Evolutionary conservation across 2,888 invertebrate species (phyloP).

Genomic region (Watsonalla cultraria): DNA sequence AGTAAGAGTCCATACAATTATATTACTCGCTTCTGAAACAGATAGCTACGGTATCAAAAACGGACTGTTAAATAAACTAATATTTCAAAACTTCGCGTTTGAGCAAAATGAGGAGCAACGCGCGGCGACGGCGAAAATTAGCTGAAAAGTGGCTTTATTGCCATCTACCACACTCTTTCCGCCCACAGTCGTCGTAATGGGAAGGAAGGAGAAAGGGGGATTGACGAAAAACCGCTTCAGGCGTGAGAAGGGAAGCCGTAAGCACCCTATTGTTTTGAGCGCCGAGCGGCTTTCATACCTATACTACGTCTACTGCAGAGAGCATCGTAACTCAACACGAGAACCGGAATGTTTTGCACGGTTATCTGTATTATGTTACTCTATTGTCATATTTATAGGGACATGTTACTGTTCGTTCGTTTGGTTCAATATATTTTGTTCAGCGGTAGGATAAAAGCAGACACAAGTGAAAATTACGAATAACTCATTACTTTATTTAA

Average conservation of each 20-base stretch:
- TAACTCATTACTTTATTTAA: too few relatives aligned
- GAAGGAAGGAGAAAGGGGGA: constrained; percentile 38
- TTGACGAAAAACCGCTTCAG: constrained; percentile 63
- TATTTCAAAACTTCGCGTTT: constrained; percentile 38
- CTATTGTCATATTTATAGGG: too few relatives aligned
- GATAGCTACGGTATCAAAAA: neutral
- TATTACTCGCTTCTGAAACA: neutral
- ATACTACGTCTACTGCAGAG: constrained; percentile 35
- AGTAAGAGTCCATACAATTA: neutral
- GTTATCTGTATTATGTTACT: neutral
- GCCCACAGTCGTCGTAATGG: constrained; percentile 17
- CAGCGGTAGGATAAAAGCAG: too few relatives aligned
- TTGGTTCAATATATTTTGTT: too few relatives aligned
- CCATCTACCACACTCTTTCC: constrained; percentile 38
- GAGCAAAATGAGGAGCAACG: constrained; percentile 46
- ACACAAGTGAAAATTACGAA: too few relatives aligned
- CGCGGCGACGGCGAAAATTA: constrained; percentile 67
- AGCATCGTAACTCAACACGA: constrained; percentile 57
- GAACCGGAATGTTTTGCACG: constrained; percentile 33
- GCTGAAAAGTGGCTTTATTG: constrained; percentile 68
- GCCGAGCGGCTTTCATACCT: constrained; percentile 37
- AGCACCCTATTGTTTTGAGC: constrained; percentile 75
- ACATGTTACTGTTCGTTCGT: too few relatives aligned
- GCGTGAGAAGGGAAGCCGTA: constrained; percentile 66
- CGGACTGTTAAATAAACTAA: constrained; percentile 40